These are phyloP conservation scores for Pseudomugil tenellus DNA, from an alignment of 2,797 vertebrate species.

Conservation along the genomic window DNA sequence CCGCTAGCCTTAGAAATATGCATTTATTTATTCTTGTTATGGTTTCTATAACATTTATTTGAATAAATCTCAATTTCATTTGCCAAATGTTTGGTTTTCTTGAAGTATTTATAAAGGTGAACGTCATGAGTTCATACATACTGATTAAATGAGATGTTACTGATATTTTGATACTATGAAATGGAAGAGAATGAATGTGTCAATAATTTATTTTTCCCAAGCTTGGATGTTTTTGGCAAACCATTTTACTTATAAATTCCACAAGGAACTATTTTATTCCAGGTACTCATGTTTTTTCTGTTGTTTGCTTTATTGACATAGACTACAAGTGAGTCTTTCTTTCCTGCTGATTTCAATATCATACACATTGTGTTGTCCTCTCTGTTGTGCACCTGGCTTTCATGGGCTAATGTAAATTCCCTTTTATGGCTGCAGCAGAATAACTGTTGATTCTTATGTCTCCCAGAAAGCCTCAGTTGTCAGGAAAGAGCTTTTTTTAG, in stretches of 20 bases:
- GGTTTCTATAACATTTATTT: not conserved
- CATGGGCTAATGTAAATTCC: slow-evolving; percentile 68
- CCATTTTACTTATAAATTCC: not conserved
- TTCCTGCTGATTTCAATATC: slow-evolving; percentile 40
- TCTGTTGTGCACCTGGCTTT: slow-evolving; percentile 50
- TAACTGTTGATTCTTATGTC: slow-evolving; percentile 58
- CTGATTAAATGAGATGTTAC: too few relatives aligned
- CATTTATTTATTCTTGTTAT: not conserved
- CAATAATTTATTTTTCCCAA: not conserved
- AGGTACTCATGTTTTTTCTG: slow-evolving; percentile 10
- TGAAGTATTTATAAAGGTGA: not conserved
- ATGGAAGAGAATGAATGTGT: not conserved
- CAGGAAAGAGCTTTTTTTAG: slow-evolving; percentile 52
- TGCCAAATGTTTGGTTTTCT: not conserved
- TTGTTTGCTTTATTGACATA: slow-evolving; percentile 20
- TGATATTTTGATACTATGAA: not conserved
- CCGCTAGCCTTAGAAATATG: not conserved
- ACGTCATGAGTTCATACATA: not conserved
- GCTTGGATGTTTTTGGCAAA: not conserved
- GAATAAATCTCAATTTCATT: not conserved
- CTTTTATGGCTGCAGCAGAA: slow-evolving; percentile 45
- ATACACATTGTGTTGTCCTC: slow-evolving; percentile 20
- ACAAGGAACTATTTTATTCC: not conserved
- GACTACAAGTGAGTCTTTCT: slow-evolving; percentile 12
- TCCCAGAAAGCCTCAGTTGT: slow-evolving; percentile 48